Conservation (phyloP, 2,113 vertebrate species). For the Paradoxurus hermaphroditus region DNA sequence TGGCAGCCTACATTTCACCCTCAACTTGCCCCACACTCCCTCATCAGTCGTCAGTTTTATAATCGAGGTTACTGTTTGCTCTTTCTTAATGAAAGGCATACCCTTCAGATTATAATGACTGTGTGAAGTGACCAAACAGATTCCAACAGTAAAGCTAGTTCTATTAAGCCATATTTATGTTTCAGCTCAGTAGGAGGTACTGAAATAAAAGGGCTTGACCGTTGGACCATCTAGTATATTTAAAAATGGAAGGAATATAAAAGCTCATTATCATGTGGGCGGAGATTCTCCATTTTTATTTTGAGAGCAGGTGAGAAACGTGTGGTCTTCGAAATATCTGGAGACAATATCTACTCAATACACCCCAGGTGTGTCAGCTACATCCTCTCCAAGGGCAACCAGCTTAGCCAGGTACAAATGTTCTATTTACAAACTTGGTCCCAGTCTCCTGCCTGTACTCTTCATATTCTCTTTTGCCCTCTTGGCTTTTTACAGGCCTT, state of each 20-base stretch:
- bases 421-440: neutral
- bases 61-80: neutral
- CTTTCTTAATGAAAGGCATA: neutral
- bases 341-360: neutral
- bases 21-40: no score
- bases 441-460: neutral
- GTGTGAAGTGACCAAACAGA: neutral
- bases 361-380: neutral
- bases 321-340: neutral
- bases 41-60: neutral
- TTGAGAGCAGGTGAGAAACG: neutral
- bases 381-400: neutral
- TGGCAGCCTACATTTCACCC: no score
- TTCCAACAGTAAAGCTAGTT: neutral
- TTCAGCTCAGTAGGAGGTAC: neutral
- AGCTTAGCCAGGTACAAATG: neutral
- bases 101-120: neutral
- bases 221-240: accelerated
- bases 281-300: neutral
- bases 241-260: neutral
- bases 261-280: neutral
- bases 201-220: neutral
- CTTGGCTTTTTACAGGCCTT: neutral
- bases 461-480: constrained; percentile 6
- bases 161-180: neutral